Evolutionary conservation across 1,140 invertebrate species (phyloP).

Genomic region (Drusus annulatus): DNA sequence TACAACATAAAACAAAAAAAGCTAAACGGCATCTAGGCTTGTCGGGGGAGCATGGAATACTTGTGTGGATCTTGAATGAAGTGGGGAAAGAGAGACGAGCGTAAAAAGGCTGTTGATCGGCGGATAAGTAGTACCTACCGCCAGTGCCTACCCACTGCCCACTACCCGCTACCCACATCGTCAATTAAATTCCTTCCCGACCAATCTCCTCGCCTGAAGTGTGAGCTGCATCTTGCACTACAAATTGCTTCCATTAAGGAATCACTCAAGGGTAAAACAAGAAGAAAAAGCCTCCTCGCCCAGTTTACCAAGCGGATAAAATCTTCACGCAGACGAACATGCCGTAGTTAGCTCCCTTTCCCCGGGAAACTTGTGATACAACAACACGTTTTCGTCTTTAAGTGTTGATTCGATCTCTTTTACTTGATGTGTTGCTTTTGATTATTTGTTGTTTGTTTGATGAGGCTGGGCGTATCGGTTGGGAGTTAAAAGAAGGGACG

Average conservation of each 20-base stretch:
- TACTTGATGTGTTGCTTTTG: too few relatives aligned
- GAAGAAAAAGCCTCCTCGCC: too few relatives aligned
- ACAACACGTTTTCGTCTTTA: too few relatives aligned
- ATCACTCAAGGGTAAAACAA: not conserved
- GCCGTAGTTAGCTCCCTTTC: too few relatives aligned
- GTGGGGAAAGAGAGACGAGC: not conserved
- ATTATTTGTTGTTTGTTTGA: too few relatives aligned
- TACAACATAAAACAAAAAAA: not conserved
- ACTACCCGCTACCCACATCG: not conserved
- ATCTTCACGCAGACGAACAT: too few relatives aligned
- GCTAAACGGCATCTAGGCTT: not conserved
- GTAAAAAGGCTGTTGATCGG: constrained; percentile 12
- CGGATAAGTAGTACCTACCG: not conserved
- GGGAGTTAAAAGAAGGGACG: too few relatives aligned
- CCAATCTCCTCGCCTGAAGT: constrained; percentile 4
- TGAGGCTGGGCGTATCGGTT: too few relatives aligned
- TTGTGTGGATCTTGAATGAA: not conserved
- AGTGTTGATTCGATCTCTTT: too few relatives aligned
- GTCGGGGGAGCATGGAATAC: too few relatives aligned
- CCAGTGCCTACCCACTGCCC: not conserved
- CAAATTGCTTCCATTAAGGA: constrained; percentile 19
- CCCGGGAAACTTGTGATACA: too few relatives aligned
- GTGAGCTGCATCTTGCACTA: not conserved
- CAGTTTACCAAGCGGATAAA: too few relatives aligned
- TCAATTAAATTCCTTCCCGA: constrained; percentile 23